phyloP scores from a whole-genome alignment of 2,797 vertebrate species.

The Chiloscyllium punctatum region DNA sequence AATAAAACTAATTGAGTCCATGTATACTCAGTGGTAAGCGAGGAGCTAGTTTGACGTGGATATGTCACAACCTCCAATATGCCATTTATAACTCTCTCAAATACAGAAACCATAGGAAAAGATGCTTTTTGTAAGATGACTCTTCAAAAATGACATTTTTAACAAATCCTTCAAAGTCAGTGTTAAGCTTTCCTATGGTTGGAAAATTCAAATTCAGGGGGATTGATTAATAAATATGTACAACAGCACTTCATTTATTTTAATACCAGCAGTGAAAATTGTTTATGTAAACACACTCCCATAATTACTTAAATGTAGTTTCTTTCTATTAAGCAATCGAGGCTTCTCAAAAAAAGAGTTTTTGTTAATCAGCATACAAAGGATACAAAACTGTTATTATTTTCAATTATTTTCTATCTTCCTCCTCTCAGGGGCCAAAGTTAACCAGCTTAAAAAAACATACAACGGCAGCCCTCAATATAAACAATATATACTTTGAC shows the following conservation, averaged over 20 bases:
- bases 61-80: not conserved
- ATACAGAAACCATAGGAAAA: not conserved
- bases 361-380: not conserved
- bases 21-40: not conserved
- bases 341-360: not conserved
- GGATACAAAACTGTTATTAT: not conserved
- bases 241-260: slow-evolving; percentile 12
- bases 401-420: not conserved
- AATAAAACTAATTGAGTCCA: not conserved
- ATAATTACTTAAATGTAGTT: not conserved
- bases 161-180: not conserved
- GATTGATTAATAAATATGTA: not conserved
- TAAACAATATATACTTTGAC: not conserved
- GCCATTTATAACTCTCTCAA: not conserved
- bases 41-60: not conserved
- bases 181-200: not conserved
- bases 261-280: slow-evolving; percentile 27
- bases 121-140: not conserved
- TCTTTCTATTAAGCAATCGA: not conserved
- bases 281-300: not conserved
- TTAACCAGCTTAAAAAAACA: not conserved
- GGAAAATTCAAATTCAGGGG: slow-evolving; percentile 1
- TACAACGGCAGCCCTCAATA: not conserved
- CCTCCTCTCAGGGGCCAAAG: not conserved
- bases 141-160: not conserved